Evolutionary conservation across 2,797 vertebrate species (phyloP).

Genomic region (Sebastes cheni): DNA sequence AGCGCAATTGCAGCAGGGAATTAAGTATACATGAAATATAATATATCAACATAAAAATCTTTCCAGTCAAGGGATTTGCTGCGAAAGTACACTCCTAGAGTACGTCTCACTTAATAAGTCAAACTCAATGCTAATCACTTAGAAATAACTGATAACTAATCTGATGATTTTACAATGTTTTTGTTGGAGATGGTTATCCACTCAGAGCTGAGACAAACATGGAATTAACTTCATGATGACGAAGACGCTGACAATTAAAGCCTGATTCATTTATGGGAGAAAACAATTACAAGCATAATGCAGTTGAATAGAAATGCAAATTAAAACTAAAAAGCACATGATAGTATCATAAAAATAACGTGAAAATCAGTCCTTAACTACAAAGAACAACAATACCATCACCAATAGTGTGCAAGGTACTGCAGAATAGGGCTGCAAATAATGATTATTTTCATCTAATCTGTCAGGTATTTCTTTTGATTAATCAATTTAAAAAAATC

Average conservation of each 20-base stretch:
- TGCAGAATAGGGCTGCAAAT: neutral
- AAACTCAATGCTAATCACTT: slow-evolving; percentile 16
- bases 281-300: neutral
- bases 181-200: slow-evolving; percentile 1
- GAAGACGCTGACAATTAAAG: neutral
- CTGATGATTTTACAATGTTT: neutral
- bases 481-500: no score
- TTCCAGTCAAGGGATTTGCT: slow-evolving; percentile 3
- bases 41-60: neutral
- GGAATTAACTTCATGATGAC: neutral
- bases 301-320: neutral
- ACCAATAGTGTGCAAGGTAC: neutral
- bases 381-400: neutral
- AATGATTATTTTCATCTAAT: neutral
- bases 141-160: neutral
- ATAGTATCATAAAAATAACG: neutral
- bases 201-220: neutral
- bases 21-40: neutral
- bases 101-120: slow-evolving; percentile 20
- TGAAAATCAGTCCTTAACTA: neutral
- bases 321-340: neutral
- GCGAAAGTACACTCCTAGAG: neutral
- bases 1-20: slow-evolving; percentile 5
- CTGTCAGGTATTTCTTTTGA: neutral
- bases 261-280: neutral